Conservation (phyloP, 2,888 invertebrate species). For the Caenorhabditis sp. region DNA sequence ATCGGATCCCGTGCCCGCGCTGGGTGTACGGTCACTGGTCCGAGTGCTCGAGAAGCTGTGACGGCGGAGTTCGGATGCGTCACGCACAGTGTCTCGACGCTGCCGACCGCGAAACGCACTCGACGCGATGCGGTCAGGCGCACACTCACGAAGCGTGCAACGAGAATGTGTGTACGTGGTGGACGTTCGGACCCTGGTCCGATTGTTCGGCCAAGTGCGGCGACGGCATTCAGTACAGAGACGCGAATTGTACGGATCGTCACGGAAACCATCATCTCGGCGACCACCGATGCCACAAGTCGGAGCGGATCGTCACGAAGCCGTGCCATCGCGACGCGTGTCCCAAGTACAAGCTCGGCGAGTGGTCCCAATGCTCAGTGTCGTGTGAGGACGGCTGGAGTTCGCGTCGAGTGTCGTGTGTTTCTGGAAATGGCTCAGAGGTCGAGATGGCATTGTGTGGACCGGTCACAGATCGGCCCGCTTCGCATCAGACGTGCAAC, state of each 20-base stretch:
- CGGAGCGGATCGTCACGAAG: slow-evolving; percentile 74
- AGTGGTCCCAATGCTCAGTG: slow-evolving; percentile 78
- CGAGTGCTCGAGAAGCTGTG: slow-evolving; percentile 79
- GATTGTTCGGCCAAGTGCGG: slow-evolving; percentile 78
- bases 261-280: slow-evolving; percentile 38
- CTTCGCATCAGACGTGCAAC: slow-evolving; percentile 79
- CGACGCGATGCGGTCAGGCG: slow-evolving; percentile 30
- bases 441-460: slow-evolving; percentile 66
- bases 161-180: slow-evolving; percentile 73
- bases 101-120: slow-evolving; percentile 76
- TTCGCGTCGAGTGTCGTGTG: slow-evolving; percentile 74
- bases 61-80: slow-evolving; percentile 80
- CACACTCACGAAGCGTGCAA: slow-evolving; percentile 73
- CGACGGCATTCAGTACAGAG: slow-evolving; percentile 73
- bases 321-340: slow-evolving; percentile 80
- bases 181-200: slow-evolving; percentile 75
- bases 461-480: slow-evolving; percentile 55
- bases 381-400: slow-evolving; percentile 78
- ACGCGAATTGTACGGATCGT: slow-evolving; percentile 71
- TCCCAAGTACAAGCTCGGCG: slow-evolving; percentile 79
- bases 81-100: slow-evolving; percentile 80
- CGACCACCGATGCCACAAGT: slow-evolving; percentile 69
- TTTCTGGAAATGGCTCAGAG: slow-evolving; percentile 68
- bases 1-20: slow-evolving; percentile 75
- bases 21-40: slow-evolving; percentile 78